A percentile compares a stretch with the other conserved stretches of the same genome.
These are phyloP conservation scores for Tachypleus tridentatus DNA, from an alignment of 1,140 invertebrate species.

Conservation along the genomic window DNA sequence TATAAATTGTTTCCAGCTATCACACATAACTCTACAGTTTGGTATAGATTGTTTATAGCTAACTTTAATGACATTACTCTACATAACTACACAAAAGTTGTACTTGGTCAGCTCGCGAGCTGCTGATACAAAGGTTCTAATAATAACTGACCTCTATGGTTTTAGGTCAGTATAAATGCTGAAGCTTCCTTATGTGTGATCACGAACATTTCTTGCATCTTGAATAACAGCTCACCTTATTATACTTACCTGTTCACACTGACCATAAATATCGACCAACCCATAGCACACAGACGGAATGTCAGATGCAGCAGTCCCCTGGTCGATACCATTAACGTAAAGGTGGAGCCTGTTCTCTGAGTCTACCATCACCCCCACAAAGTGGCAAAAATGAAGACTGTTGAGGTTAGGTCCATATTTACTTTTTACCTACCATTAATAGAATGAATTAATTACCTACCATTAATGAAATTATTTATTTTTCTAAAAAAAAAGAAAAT, in stretches of 20 bases:
- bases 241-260: conserved; percentile 56
- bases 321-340: conserved; percentile 52
- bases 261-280: conserved; percentile 69
- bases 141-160: too few species aligned
- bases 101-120: too few species aligned
- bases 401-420: conserved; percentile 53
- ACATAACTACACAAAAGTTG: too few species aligned
- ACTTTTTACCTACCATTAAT: conserved; percentile 45
- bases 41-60: too few species aligned
- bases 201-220: too few species aligned
- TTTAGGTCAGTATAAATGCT: too few species aligned
- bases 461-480: not conserved
- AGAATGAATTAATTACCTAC: conserved; percentile 1
- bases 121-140: too few species aligned
- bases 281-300: conserved; percentile 46
- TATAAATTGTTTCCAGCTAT: too few species aligned
- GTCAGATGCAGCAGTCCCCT: conserved; percentile 49
- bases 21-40: too few species aligned
- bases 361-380: conserved; percentile 53
- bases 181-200: too few species aligned
- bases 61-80: too few species aligned
- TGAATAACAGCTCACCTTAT: conserved; percentile 12
- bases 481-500: too few species aligned
- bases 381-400: conserved; percentile 44
- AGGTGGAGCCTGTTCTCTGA: conserved; percentile 50